A percentile compares a stretch with the other conserved stretches of the same genome.
These are phyloP conservation scores for Rafetus swinhoei DNA, from an alignment of 2,113 vertebrate genomes.

Conservation along the genomic window DNA sequence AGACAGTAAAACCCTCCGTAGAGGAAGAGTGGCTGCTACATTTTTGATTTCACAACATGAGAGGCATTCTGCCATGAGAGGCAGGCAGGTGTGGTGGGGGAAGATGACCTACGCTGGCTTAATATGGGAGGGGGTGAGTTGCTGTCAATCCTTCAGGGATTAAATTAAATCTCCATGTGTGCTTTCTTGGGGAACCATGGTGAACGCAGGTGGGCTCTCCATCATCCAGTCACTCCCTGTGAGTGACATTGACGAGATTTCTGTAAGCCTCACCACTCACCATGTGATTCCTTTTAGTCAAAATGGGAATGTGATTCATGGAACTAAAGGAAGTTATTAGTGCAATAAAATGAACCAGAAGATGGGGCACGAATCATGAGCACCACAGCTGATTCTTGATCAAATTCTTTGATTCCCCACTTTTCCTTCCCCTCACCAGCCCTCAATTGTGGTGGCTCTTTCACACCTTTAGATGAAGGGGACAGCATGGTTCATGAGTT, in stretches of 20 bases:
- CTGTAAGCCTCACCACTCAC: slow-evolving; percentile 72
- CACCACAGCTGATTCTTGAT: slow-evolving; percentile 39
- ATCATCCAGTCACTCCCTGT: slow-evolving; percentile 57
- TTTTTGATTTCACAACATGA: slow-evolving; percentile 12
- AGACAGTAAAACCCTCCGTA: slow-evolving; percentile 2
- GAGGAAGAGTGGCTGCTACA: not conserved
- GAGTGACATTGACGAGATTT: slow-evolving; percentile 69
- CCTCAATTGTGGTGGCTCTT: not conserved
- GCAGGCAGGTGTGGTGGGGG: not conserved
- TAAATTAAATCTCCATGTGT: slow-evolving; percentile 77
- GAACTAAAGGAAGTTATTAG: slow-evolving; percentile 54
- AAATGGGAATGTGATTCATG: slow-evolving; percentile 69
- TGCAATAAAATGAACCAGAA: slow-evolving; percentile 67
- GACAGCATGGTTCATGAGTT: not conserved
- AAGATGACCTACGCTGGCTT: slow-evolving; percentile 67
- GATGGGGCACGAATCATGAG: not conserved
- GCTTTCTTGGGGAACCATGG: slow-evolving; percentile 71
- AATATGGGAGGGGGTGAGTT: slow-evolving; percentile 73
- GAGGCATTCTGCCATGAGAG: not conserved
- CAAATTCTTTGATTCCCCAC: slow-evolving; percentile 13
- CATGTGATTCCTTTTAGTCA: slow-evolving; percentile 63
- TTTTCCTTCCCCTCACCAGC: not conserved
- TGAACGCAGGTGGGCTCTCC: slow-evolving; percentile 74
- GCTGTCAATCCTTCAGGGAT: slow-evolving; percentile 76
- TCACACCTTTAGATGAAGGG: slow-evolving; percentile 19